A percentile compares a stretch with the other conserved stretches of the same genome.
phyloP scores from a whole-genome alignment of 1,140 invertebrate genomes.

The Drosophila grimshawi region DNA sequence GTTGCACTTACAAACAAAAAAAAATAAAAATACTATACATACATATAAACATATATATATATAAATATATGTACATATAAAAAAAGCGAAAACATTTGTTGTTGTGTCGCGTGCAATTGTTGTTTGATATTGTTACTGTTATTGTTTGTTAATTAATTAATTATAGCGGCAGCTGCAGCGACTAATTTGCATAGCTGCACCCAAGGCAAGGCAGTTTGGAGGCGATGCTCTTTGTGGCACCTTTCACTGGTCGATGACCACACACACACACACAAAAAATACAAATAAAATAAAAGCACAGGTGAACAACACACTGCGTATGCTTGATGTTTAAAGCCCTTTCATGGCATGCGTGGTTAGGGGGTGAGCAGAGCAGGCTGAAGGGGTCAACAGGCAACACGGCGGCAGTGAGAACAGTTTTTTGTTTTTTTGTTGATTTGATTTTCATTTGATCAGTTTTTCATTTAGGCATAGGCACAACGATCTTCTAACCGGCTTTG shows the following conservation, averaged over 20 bases:
- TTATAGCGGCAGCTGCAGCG: slow-evolving; percentile 36
- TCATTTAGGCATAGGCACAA: slow-evolving; percentile 22
- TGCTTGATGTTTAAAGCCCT: slow-evolving; percentile 25
- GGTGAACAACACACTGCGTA: slow-evolving; percentile 24
- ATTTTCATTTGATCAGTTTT: not conserved
- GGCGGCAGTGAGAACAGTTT: slow-evolving; percentile 7
- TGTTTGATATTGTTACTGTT: not conserved
- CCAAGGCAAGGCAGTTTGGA: slow-evolving; percentile 33
- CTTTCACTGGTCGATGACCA: slow-evolving; percentile 45
- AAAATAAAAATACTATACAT: slow-evolving; percentile 18
- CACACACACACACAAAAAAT: slow-evolving; percentile 11
- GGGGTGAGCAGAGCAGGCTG: not conserved
- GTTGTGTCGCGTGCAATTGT: slow-evolving; percentile 33
- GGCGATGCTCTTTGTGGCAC: slow-evolving; percentile 31
- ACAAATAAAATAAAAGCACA: not conserved
- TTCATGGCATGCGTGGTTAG: not conserved
- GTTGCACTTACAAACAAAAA: slow-evolving; percentile 36
- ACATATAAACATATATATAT: slow-evolving; percentile 7
- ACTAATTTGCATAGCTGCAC: slow-evolving; percentile 45
- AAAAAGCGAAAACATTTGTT: slow-evolving; percentile 29
- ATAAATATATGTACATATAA: slow-evolving; percentile 8
- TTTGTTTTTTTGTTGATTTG: not conserved
- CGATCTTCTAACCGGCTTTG: slow-evolving; percentile 9
- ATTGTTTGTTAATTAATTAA: slow-evolving; percentile 6
- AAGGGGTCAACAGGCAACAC: slow-evolving; percentile 21